These are phyloP conservation scores for Microplitis mediator DNA, from an alignment of 1,140 invertebrate genomes.

Conservation along the genomic window DNA sequence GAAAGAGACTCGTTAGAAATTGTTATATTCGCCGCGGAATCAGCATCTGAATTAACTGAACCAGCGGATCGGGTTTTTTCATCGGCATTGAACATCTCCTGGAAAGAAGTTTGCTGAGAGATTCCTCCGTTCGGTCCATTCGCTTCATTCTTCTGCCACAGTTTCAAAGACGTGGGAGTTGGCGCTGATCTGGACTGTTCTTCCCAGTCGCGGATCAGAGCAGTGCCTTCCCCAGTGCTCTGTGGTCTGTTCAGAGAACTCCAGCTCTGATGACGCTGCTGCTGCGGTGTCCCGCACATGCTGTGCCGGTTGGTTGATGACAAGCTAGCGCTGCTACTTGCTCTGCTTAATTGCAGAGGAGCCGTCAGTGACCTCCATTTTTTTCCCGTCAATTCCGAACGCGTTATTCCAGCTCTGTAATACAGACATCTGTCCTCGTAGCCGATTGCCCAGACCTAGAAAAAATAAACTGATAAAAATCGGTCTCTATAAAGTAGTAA, in stretches of 20 bases:
- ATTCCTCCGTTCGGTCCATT: conserved; percentile 38
- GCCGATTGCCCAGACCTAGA: conserved; percentile 72
- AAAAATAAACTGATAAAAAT: not conserved
- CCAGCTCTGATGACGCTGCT: conserved; percentile 57
- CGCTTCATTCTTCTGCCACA: conserved; percentile 51
- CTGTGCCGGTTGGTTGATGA: conserved; percentile 63
- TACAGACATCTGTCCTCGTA: conserved; percentile 77
- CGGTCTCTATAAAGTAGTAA: no score
- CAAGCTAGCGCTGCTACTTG: conserved; percentile 73
- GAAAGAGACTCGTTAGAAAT: conserved; percentile 59
- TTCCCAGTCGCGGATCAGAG: conserved; percentile 62
- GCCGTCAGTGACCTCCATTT: conserved; percentile 81
- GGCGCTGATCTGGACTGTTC: conserved; percentile 69
- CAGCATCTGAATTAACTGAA: not conserved
- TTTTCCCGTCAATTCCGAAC: conserved; percentile 82
- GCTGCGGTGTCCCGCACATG: conserved; percentile 60
- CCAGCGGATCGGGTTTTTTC: conserved; percentile 45
- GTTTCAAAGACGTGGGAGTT: conserved; percentile 59
- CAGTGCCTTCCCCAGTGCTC: conserved; percentile 55
- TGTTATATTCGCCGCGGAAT: conserved; percentile 55
- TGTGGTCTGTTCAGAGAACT: conserved; percentile 49
- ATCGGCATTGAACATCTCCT: conserved; percentile 48
- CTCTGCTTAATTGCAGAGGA: conserved; percentile 77
- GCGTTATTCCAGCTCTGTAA: conserved; percentile 77
- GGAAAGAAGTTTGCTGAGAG: conserved; percentile 48